Conservation (phyloP, 2,113 vertebrate species). For the Fulica atra region DNA sequence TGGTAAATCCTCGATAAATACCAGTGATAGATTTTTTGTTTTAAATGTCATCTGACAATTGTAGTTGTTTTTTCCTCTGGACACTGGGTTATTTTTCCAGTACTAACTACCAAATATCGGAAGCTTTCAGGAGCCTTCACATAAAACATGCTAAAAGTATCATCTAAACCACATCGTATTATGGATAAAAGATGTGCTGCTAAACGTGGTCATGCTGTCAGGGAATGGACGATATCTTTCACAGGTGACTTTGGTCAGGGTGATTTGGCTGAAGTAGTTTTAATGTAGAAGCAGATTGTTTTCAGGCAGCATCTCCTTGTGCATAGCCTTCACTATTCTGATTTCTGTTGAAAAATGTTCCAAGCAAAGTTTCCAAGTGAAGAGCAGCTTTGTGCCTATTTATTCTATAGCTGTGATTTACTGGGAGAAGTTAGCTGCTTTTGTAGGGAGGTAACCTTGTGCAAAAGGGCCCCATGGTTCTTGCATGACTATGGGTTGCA, state of each 20-base stretch:
- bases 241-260: neutral
- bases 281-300: neutral
- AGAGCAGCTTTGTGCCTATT: neutral
- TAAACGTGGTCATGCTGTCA: neutral
- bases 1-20: conserved; percentile 18
- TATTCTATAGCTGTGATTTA: neutral
- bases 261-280: neutral
- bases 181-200: neutral
- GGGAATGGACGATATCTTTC: neutral
- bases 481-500: accelerated
- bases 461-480: neutral
- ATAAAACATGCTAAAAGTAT: neutral
- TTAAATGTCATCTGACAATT: neutral
- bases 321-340: neutral
- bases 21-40: neutral
- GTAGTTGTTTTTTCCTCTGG: neutral
- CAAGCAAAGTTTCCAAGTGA: neutral
- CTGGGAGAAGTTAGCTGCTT: neutral
- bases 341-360: neutral
- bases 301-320: neutral
- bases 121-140: neutral
- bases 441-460: neutral
- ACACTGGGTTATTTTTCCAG: neutral
- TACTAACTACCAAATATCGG: neutral
- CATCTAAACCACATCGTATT: neutral